Conservation (phyloP, 2,113 vertebrate species). For the Clarias macrocephalus region DNA sequence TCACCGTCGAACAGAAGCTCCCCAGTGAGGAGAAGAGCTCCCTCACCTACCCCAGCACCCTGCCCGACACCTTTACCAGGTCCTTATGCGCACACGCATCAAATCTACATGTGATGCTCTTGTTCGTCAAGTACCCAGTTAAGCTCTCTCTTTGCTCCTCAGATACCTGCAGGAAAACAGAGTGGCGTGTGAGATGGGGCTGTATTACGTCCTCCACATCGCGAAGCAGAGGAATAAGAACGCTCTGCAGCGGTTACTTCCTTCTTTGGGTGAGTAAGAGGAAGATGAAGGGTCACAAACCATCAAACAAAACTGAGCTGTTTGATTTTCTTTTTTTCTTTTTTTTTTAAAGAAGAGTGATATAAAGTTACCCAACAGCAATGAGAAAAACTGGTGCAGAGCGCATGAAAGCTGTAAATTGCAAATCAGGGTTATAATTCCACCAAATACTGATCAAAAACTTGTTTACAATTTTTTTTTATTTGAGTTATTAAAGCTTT, state of each 20-base stretch:
- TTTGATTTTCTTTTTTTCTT: too few species aligned
- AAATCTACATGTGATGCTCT: background rate
- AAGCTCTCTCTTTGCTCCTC: background rate
- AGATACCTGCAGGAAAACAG: conserved; percentile 93
- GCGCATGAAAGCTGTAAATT: too few species aligned
- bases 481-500: too few species aligned
- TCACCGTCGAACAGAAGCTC: conserved; percentile 91
- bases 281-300: too few species aligned
- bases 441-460: too few species aligned
- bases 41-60: conserved; percentile 77
- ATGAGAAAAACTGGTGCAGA: too few species aligned
- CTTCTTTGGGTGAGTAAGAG: conserved; percentile 83
- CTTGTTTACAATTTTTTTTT: too few species aligned
- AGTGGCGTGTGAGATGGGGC: conserved; percentile 93
- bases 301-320: too few species aligned
- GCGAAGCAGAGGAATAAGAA: conserved; percentile 95
- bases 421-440: too few species aligned
- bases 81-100: conserved; percentile 35
- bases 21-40: conserved; percentile 86
- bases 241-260: conserved; percentile 87
- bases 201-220: conserved; percentile 93
- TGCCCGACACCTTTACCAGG: conserved; percentile 89
- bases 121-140: background rate
- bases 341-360: too few species aligned
- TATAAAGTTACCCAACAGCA: too few species aligned